Evolutionary conservation across 2,888 invertebrate genomes (phyloP), one percentile per base, ranked within the genome.

Genomic region (Drosophila birchii): DNA sequence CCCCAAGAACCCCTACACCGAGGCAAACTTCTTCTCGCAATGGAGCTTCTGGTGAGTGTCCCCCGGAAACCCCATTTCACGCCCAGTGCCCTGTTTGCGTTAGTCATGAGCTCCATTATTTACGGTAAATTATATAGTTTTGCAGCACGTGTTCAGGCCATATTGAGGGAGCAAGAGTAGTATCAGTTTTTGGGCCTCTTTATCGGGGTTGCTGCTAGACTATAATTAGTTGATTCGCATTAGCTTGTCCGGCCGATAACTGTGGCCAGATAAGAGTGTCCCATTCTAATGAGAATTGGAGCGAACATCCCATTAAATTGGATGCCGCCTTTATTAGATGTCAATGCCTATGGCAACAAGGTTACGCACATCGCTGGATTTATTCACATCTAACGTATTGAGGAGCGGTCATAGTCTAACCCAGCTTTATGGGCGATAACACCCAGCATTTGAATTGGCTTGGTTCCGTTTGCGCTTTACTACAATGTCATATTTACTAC

Each of bases 31-130:
- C 20, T 80, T 96, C 29, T 95, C 96, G 6, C 93, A 94, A 76
- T 92, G 95, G 81, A 94, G 94, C 71, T 96, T 94, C 91, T 94
- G 95, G 96, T 96, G 92, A 93, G 95, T 93, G 18, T 32, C 18
- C 18, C 23, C 23, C 23, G 8, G 16, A 12, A 12, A 18, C 14
- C 36, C 11, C 20, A 26, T 36, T 38, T 14, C 0, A 20, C 20
- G 18, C 32, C 12, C 5, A 20, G 34, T 34, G 8, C 51, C 34
- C 51, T 23, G 9, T 16, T 36, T 36, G 51, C 51, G 53, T 76
- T 80, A 78, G 47, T 62, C 61, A 69, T 61, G 41, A 16, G 54
- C 44, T 12, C 44, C 44, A 43, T 20, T 47, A 53, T 61, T 81
- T 69, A 71, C 80, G 67, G 81, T 81, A 71, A 62, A 76, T 76